Conservation (phyloP, 2,888 invertebrate genomes). For the Pyrocoelia pectoralis region DNA sequence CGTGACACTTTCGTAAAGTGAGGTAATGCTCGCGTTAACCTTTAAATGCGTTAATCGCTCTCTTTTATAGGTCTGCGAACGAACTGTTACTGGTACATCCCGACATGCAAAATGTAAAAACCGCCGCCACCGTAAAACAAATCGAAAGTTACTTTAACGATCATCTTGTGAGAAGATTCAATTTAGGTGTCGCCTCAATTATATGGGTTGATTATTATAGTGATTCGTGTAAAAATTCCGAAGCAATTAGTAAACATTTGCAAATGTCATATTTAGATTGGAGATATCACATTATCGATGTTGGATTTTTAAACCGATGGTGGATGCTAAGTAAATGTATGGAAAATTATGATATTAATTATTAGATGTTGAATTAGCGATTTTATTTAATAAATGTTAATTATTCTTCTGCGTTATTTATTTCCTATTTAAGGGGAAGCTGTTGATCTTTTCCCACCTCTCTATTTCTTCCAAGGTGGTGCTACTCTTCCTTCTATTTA, state of each 20-base stretch:
- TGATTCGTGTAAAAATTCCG: constrained; percentile 73
- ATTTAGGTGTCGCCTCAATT: constrained; percentile 78
- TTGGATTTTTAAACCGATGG: constrained; percentile 86
- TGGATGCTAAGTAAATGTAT: constrained; percentile 84
- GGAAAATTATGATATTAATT: constrained; percentile 87
- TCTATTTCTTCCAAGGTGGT: too few relatives aligned
- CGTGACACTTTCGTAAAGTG: constrained; percentile 67
- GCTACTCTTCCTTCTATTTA: too few relatives aligned
- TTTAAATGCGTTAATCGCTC: not conserved
- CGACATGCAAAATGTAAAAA: constrained; percentile 70
- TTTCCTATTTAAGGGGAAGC: too few relatives aligned
- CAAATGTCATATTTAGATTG: constrained; percentile 74
- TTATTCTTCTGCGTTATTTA: too few relatives aligned
- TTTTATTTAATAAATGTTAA: too few relatives aligned
- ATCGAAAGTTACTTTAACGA: constrained; percentile 75
- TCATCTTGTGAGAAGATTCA: constrained; percentile 71
- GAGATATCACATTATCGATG: constrained; percentile 76
- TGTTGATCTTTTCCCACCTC: too few relatives aligned
- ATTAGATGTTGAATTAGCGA: too few relatives aligned
- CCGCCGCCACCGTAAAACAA: constrained; percentile 70
- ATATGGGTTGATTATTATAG: constrained; percentile 82
- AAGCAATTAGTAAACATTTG: constrained; percentile 79
- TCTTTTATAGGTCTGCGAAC: constrained; percentile 59
- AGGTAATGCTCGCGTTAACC: constrained; percentile 40
- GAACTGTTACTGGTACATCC: constrained; percentile 74